Evolutionary conservation across 2,797 vertebrate genomes (phyloP).

Genomic region (Margarornis squamiger): DNA sequence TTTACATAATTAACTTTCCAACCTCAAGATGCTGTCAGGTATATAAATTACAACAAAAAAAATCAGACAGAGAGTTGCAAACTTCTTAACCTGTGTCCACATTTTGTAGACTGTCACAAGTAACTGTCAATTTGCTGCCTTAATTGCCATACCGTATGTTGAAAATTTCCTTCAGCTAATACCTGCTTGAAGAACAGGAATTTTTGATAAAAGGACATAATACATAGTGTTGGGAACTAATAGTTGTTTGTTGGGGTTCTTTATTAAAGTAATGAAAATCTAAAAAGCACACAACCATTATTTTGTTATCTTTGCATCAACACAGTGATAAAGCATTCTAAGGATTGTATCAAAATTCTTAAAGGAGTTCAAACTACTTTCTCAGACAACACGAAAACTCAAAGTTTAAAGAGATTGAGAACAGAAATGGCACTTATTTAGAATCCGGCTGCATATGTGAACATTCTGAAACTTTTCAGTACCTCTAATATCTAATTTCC

Average conservation of each 20-base stretch:
- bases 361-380: neutral
- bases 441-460: neutral
- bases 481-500: neutral
- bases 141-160: neutral
- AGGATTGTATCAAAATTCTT: neutral
- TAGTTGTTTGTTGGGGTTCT: neutral
- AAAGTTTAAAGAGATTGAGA: neutral
- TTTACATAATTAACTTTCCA: neutral
- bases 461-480: neutral
- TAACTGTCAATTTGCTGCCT: neutral
- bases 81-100: neutral
- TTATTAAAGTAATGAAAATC: neutral
- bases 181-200: neutral
- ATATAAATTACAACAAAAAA: neutral
- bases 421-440: neutral
- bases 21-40: neutral
- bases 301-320: neutral
- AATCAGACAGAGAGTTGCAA: neutral
- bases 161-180: neutral
- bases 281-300: neutral
- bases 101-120: neutral
- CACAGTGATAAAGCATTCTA: rapidly evolving
- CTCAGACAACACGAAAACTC: neutral
- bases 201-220: neutral
- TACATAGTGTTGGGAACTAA: neutral